Base-by-base conservation (phyloP, 2,888 invertebrate genomes). In the Sphecodes monilicornis region DNA sequence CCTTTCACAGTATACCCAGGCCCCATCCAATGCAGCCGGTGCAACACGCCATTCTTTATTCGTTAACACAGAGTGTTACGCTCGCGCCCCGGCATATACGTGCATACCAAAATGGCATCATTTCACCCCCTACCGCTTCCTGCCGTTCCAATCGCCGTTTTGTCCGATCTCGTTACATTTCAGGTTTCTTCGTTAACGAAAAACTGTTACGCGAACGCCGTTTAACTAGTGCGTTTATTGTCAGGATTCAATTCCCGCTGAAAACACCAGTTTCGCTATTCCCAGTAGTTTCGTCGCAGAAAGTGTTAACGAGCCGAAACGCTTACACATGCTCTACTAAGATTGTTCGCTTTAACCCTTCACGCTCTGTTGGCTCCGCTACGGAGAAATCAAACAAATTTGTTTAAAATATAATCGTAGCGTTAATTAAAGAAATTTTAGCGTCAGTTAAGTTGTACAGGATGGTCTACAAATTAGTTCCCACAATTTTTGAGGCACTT, bases 31-130 rank as follows among this genome's bases (percentile, higher is more conserved):
- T 80, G 88, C 88, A 88, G 86, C 88, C 83, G 88, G 86, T 69
- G 82, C 88, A 87, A 83, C 86, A 78, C 80, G 82, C 88, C 88
- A 88, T 88, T 84, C 88, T 88, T 88, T 86, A 88, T 88, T 88
- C 88, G 88, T 88, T 88, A 88, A 86, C 88, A 86, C 83, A 80
- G 80, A 81, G 77, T 75, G 83, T 77, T 85, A 83, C 85, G 72
- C 78, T 69, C 32, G 22, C n/a, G 8, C 29, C n/a, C 68, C 10
- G n/a, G 22, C 68, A 46, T 60, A n/a, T 32, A 41, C 29, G 29
- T 73, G 36, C 29, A 41, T 43, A 46, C 57, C 18, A 46, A 41
- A 66, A 72, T 82, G 71, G 82, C 72, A 83, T 83, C 83, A 76
- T 82, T 83, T 83, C 57, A 68, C 26, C 32, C 68, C 68, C 16